phyloP scores from a whole-genome alignment of 2,797 vertebrate species.

The Nothura maculosa region DNA sequence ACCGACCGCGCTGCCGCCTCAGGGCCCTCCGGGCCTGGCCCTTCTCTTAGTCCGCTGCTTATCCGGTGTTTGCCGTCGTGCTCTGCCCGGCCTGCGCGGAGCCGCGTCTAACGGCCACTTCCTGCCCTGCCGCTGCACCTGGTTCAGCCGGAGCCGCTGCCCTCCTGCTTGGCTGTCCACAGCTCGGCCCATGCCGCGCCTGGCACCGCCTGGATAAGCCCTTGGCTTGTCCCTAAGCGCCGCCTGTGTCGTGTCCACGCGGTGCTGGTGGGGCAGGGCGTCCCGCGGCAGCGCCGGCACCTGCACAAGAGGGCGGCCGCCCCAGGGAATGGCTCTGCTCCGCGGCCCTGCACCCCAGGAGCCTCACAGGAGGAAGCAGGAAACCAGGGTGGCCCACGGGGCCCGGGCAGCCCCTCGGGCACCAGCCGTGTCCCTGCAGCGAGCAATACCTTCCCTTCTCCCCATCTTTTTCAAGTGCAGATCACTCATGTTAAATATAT shows the following conservation, averaged over 20 bases:
- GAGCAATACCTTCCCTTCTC: constrained; percentile 18
- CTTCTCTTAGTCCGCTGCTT: neutral
- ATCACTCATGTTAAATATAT: constrained; percentile 61
- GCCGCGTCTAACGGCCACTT: neutral
- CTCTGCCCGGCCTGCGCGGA: neutral
- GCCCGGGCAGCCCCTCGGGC: neutral
- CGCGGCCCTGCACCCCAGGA: neutral
- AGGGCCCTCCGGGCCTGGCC: neutral
- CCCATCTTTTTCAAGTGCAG: constrained; percentile 37
- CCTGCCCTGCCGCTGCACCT: constrained; percentile 19
- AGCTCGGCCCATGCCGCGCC: neutral
- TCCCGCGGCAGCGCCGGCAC: neutral
- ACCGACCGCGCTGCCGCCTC: accelerated
- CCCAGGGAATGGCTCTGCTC: neutral
- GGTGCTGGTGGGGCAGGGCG: accelerated
- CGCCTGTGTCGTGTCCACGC: neutral
- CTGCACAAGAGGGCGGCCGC: neutral
- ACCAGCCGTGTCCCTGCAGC: neutral
- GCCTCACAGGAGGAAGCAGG: neutral
- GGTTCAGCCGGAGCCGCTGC: neutral
- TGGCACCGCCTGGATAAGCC: neutral
- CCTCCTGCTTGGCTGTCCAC: neutral
- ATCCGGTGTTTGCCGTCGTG: neutral
- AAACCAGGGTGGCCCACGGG: neutral
- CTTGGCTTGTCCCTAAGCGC: neutral